Evolutionary conservation across 2,797 vertebrate genomes (phyloP).

Genomic region (Percopsis omiscomaycus): DNA sequence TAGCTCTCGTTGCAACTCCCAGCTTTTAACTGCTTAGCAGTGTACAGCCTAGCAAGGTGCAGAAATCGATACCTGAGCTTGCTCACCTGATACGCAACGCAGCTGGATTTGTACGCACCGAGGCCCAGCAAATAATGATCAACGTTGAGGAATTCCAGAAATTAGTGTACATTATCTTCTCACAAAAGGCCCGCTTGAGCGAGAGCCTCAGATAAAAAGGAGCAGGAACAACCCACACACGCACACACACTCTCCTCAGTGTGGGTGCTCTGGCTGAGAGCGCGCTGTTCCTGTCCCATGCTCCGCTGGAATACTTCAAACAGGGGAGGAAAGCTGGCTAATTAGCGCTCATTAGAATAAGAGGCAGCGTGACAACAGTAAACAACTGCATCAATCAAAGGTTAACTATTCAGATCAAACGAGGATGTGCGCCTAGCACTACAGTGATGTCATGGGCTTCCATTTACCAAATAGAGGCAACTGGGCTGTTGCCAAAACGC

Average conservation of each 20-base stretch:
- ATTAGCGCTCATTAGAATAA: conserved; percentile 78
- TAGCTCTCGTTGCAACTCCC: neutral
- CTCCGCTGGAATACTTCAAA: conserved; percentile 70
- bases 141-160: conserved; percentile 46
- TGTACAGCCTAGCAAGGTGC: neutral
- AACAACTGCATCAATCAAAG: conserved; percentile 73
- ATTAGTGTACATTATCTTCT: conserved; percentile 53
- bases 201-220: conserved; percentile 56
- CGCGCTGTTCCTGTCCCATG: conserved; percentile 31
- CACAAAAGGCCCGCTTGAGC: conserved; percentile 57
- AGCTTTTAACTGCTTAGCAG: neutral
- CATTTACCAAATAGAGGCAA: conserved; percentile 60
- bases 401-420: conserved; percentile 69
- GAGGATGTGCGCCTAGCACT: conserved; percentile 46
- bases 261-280: conserved; percentile 60
- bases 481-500: conserved; percentile 61
- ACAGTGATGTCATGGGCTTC: conserved; percentile 52
- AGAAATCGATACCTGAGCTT: conserved; percentile 25
- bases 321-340: conserved; percentile 59
- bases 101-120: conserved; percentile 13
- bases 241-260: conserved; percentile 45
- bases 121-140: neutral
- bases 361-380: conserved; percentile 60
- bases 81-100: conserved; percentile 4
- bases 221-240: conserved; percentile 39